These are phyloP conservation scores for Notarius lentiginosus DNA, from an alignment of 2,113 vertebrate species.

Conservation along the genomic window DNA sequence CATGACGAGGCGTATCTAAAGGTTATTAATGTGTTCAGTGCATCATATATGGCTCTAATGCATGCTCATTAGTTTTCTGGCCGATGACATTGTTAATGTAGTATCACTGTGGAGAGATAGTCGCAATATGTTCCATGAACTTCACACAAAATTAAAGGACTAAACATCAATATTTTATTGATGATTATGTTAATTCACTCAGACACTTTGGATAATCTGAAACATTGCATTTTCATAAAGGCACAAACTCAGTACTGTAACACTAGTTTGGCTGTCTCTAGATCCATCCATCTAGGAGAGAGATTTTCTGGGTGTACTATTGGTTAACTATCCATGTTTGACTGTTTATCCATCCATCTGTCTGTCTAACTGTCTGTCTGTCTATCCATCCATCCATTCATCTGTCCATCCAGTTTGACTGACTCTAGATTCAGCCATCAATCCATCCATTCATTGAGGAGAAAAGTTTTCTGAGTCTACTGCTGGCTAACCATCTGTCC, in stretches of 20 bases:
- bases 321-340: not conserved
- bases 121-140: not conserved
- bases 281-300: not conserved
- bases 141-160: conserved; percentile 1
- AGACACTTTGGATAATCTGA: not conserved
- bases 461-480: no score
- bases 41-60: conserved; percentile 11
- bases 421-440: not conserved
- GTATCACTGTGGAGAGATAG: not conserved
- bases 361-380: not conserved
- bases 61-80: not conserved
- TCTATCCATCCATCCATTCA: not conserved
- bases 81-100: not conserved
- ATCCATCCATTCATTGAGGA: not conserved
- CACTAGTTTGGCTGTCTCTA: no score
- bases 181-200: not conserved
- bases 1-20: not conserved
- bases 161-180: conserved; percentile 12
- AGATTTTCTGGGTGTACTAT: not conserved
- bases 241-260: not conserved
- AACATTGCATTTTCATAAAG: not conserved
- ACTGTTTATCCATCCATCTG: not conserved
- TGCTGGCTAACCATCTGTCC: not conserved
- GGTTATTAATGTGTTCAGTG: conserved; percentile 18
- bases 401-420: not conserved